A percentile compares a stretch with the other conserved stretches of the same genome.
Conservation (phyloP, 2,797 vertebrate genomes). For the Vipera ursinii region DNA sequence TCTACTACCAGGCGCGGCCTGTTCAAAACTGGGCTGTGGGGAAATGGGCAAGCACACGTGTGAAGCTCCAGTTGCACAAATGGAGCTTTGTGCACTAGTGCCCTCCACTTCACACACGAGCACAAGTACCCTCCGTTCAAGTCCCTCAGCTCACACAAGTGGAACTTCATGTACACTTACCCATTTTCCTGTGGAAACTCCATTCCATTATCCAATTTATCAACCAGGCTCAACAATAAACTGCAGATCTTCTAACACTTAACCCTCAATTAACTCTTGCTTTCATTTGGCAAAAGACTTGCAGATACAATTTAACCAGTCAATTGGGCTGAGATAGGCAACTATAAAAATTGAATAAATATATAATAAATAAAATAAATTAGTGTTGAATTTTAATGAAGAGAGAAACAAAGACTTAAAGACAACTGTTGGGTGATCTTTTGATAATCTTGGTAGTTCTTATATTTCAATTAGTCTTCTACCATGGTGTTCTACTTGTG, state of each 20-base stretch:
- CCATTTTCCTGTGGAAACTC: no score
- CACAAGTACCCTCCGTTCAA: no score
- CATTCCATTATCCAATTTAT: neutral
- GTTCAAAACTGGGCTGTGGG: neutral
- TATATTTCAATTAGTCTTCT: neutral
- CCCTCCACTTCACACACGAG: no score
- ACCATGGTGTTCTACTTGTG: neutral
- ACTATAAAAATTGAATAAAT: neutral
- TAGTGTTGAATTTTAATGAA: neutral
- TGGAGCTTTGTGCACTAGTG: neutral
- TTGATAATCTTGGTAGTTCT: neutral
- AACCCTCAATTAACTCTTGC: neutral
- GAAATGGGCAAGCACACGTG: accelerated
- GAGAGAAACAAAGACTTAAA: neutral
- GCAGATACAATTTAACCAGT: neutral
- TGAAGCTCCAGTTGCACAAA: neutral
- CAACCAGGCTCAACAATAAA: neutral
- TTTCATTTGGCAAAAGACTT: neutral
- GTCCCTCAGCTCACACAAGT: no score
- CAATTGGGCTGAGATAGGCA: neutral
- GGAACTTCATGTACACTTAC: no score
- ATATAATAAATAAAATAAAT: neutral
- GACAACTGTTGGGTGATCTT: neutral
- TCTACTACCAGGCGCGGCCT: neutral
- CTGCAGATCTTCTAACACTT: neutral